Evolutionary conservation across 2,113 vertebrate species (phyloP), one percentile per base, ranked within the genome.

Genomic region (Lamprotornis superbus): DNA sequence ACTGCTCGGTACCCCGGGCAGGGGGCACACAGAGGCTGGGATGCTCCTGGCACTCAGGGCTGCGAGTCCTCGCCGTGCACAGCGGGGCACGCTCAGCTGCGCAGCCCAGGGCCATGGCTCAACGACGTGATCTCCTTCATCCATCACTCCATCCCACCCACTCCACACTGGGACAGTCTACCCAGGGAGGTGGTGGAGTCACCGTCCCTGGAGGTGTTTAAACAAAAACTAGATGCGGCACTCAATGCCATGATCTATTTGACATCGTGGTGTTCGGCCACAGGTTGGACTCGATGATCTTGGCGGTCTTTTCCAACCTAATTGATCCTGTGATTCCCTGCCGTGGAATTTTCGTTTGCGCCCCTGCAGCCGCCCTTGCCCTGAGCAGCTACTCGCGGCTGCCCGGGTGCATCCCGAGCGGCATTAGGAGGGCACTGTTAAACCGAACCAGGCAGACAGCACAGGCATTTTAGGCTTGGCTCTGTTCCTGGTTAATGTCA

Each of bases 51-150:
- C 9, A 2, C 9, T 21, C 15, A 4, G 61, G 7, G 15, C 71
- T 30, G 44, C 27, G 3, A 3, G n/a, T 1, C 6, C 20, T 15
- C 1, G 0, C 44, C 8, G 5, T 0, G 11, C 47, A 31, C 20
- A 27, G 25, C 1, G 4, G n/a, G 39, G 20, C 12, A 19, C 35
- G 0, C 3, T 2, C 15, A 9, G 37, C 3, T 3, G 16, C 7
- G 1, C 0, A 37, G 65, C 60, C 65, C 83, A 10, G 8, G 16
- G 61, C 24, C 25, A 5, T 4, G 7, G 44, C 53, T 68, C 19
- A 12, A 3, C 1, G 31, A 19, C 28, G 17, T 0, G 0, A n/a
- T 5, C 15, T 19, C 23, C 10, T 22, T 12, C 12, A 22, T 42
- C 40, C 40, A 44, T 47, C 21, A n/a, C n/a, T n/a, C 46, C 46